Evolutionary conservation across 2,888 invertebrate genomes (phyloP), one percentile per base, ranked within the genome.

Genomic region (Buathra laborator): DNA sequence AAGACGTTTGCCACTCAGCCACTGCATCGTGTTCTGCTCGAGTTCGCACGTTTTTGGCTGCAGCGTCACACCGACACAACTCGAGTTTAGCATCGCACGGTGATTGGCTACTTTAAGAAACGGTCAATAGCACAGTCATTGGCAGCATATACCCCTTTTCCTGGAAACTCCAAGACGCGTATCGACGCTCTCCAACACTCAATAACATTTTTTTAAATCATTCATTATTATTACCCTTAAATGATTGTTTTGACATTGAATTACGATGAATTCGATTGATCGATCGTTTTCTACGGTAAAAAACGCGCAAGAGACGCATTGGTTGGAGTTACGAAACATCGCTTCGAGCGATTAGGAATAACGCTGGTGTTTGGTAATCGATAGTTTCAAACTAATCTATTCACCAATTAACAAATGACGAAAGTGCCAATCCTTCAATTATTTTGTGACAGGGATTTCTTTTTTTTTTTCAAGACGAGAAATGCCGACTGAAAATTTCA

Each of bases 41-140:
- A 89, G 87, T 85, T 88, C 86, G 71, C 87, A 83, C 77, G 83
- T 79, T 88, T 74, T 89, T 87, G 88, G 88, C 89, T 67, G 51
- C 53, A 29, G 64, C 74, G 66, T 51, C 64, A 48, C 6, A 29
- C 64, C 48, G 74, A 75, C 44, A 48, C 32, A 16, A 48, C 74
- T 46, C 9, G 16, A 6, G 32, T 16, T 3, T 12, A 10, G 16
- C 32, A 75, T 29, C 2, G 10, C 14, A 64, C 74, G 32, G 74
- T 19, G 16, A 51, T 59, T 59, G 72, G 59, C 32, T 59, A 59
- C 59, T 29, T 9, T 29, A 19, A 14, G 44, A n/a, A 46, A 43
- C 10, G 2, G 46, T 72, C 59, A 44, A 59, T 72, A 56, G 14
- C 37, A 4, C 14, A n/a, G 32, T 83, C 29, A 53, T 75, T 75